Conservation (phyloP, 2,797 vertebrate genomes). For the Limnodromus scolopaceus region DNA sequence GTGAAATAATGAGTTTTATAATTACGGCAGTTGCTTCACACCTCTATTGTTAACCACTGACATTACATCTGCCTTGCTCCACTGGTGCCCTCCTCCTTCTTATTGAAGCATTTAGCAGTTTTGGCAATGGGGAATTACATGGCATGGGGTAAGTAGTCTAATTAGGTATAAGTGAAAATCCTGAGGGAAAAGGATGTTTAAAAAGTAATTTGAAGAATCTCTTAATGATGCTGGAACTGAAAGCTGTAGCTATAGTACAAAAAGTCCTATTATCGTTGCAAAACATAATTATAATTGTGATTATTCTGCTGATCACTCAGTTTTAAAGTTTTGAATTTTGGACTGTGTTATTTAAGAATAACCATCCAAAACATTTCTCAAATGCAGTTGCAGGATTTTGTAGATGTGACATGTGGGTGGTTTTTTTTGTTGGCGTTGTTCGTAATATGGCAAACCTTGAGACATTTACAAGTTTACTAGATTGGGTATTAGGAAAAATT, state of each 20-base stretch:
- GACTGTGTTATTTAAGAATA: slow-evolving; percentile 1
- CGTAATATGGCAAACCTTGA: neutral
- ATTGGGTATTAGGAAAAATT: neutral
- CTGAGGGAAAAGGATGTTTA: slow-evolving; percentile 78
- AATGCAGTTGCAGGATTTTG: neutral
- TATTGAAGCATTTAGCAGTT: slow-evolving; percentile 85
- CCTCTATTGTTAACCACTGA: slow-evolving; percentile 81
- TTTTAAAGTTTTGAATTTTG: slow-evolving; percentile 36
- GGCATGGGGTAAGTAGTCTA: slow-evolving; percentile 82
- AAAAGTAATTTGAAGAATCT: slow-evolving; percentile 83
- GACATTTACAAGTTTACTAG: neutral
- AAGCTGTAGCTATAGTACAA: slow-evolving; percentile 55
- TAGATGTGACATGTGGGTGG: neutral
- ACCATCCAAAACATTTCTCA: neutral
- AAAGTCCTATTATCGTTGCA: slow-evolving; percentile 43
- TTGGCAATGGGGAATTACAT: slow-evolving; percentile 84
- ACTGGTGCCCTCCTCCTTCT: slow-evolving; percentile 78
- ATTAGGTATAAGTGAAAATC: slow-evolving; percentile 85
- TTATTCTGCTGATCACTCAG: neutral
- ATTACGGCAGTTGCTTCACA: slow-evolving; percentile 87
- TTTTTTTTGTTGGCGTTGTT: neutral
- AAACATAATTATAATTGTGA: slow-evolving; percentile 32
- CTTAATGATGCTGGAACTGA: slow-evolving; percentile 80
- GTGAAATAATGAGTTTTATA: slow-evolving; percentile 83
- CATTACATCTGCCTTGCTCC: slow-evolving; percentile 86